A percentile compares a stretch with the other conserved stretches of the same genome.
These are phyloP conservation scores for Babylonia areolata DNA, from an alignment of 1,140 invertebrate genomes.

Conservation along the genomic window DNA sequence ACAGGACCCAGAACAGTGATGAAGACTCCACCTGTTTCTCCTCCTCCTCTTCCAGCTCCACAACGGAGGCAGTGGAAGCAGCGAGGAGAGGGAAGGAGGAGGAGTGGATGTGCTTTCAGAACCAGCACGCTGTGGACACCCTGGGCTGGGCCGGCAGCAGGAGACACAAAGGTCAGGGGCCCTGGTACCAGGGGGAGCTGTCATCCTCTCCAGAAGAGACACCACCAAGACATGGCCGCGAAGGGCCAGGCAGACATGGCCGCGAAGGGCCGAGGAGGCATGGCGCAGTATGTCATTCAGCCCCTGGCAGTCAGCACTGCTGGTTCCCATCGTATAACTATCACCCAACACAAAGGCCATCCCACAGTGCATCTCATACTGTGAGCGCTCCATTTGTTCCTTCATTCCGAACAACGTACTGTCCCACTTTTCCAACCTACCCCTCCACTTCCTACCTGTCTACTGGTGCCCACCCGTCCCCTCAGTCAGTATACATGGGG, in stretches of 20 bases:
- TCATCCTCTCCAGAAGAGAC: not conserved
- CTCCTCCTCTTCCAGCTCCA: constrained; percentile 5
- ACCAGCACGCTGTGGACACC: constrained; percentile 17
- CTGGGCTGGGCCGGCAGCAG: not conserved
- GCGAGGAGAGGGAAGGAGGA: not conserved
- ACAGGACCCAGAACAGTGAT: not conserved
- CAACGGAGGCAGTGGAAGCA: not conserved
- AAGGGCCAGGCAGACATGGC: too few relatives aligned
- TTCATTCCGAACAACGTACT: too few relatives aligned
- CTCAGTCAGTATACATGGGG: too few relatives aligned
- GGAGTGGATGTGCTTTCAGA: constrained; percentile 12
- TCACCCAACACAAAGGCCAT: too few relatives aligned
- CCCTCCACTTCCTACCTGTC: too few relatives aligned
- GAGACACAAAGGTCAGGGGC: not conserved
- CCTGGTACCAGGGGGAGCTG: not conserved
- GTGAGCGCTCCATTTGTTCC: too few relatives aligned
- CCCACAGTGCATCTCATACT: too few relatives aligned
- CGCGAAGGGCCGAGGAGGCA: too few relatives aligned
- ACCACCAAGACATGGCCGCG: not conserved
- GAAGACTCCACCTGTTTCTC: not conserved
- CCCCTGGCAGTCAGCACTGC: too few relatives aligned
- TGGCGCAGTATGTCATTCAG: not conserved
- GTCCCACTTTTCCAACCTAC: too few relatives aligned
- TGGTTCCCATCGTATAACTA: too few relatives aligned
- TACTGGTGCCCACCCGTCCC: too few relatives aligned